phyloP scores from a whole-genome alignment of 1,140 invertebrate species.

The Bombus breviceps region DNA sequence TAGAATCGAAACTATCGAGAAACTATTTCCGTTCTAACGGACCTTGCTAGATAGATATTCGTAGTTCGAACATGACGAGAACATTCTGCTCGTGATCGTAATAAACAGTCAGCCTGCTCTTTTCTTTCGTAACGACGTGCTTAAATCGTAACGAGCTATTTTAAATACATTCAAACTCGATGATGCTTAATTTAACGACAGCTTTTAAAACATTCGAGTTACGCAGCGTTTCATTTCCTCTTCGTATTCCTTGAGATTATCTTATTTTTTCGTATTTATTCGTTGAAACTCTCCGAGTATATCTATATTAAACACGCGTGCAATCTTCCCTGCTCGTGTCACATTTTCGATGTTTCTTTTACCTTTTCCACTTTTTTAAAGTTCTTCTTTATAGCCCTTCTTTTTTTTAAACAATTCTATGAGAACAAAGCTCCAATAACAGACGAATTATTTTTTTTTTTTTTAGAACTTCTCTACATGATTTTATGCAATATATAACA shows the following conservation, averaged over 20 bases:
- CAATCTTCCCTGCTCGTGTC: background rate
- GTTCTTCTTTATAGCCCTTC: background rate
- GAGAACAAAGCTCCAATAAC: background rate
- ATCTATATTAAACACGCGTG: background rate
- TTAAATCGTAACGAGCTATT: background rate
- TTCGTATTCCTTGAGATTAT: background rate
- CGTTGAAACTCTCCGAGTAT: background rate
- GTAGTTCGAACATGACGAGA: background rate
- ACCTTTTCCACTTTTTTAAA: background rate
- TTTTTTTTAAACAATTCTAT: background rate
- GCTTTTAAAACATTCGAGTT: background rate
- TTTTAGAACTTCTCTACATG: slow-evolving; percentile 2
- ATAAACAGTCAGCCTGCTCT: background rate
- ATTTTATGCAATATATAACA: background rate
- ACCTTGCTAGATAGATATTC: background rate
- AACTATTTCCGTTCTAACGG: background rate
- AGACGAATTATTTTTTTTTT: background rate
- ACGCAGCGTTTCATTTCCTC: background rate
- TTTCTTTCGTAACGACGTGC: no score
- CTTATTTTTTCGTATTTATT: no score
- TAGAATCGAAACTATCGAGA: slow-evolving; percentile 17
- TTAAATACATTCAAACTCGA: background rate
- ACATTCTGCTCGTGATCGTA: background rate
- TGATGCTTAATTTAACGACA: background rate
- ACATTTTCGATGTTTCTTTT: background rate